Evolutionary conservation across 2,113 vertebrate genomes (phyloP), one percentile per base, ranked within the genome.

Genomic region (Gasterosteus nipponicus): DNA sequence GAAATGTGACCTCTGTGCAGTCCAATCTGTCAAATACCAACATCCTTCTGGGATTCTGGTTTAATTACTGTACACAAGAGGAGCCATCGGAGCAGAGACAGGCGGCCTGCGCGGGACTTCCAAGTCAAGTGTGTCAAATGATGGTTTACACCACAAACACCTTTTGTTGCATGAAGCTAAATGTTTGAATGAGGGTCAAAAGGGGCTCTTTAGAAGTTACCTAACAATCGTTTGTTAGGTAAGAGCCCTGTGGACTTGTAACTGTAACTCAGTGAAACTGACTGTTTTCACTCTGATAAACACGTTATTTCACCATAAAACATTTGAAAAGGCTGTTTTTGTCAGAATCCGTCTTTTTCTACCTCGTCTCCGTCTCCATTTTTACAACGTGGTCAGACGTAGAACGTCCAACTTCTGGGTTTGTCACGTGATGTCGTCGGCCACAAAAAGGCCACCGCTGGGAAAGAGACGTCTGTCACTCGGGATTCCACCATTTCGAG

Each of bases 41-140:
- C 59, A 19, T 38, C 54, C 67, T 70, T 41, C 19, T 4, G 3
- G 41, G 44, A 70, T 31, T 65, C 78, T 60, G 31, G 26, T 9
- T 4, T 63, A 53, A 80, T 69, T 72, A 58, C 62, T 77, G n/a
- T 62, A 56, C 74, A 86, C 81, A 68, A 63, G 29, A 56, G 2
- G 44, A 26, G 29, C 46, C 18, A 58, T 75, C 64, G 72, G 7
- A 65, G 69, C 31, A 44, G n/a, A 65, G 22, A 49, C 66, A 18
- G 57, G 57, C 10, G 61, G 54, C 64, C 51, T 73, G 42, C 57
- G 1, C 16, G 22, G 69, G 54, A 26, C 22, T 26, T 26, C 22
- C 22, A 26, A 26, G 22, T 26, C 22, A 26, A 26, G 22, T 26
- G 22, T 26, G 22, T 26, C 22, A 56, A 29, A 56, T 29, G 12